phyloP scores from a whole-genome alignment of 2,888 invertebrate genomes.

The Augochlorella aurata region DNA sequence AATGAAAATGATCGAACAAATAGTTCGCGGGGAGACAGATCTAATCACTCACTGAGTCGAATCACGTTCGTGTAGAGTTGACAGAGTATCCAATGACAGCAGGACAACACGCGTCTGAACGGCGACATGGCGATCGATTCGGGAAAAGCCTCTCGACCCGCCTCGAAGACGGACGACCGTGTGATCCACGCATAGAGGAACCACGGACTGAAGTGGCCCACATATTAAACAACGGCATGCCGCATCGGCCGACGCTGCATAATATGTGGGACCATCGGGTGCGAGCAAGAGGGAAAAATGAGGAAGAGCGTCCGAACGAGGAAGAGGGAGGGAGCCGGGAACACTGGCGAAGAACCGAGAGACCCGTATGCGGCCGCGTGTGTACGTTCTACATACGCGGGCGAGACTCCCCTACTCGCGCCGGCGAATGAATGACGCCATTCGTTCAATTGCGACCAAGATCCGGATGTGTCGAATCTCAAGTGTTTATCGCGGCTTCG shows the following conservation, averaged over 20 bases:
- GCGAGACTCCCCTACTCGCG: slow-evolving; percentile 46
- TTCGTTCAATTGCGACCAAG: slow-evolving; percentile 52
- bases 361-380: neutral
- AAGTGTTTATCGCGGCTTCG: slow-evolving; percentile 23
- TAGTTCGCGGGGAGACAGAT: too few species aligned
- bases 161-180: slow-evolving; percentile 36
- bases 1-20: too few species aligned
- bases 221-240: slow-evolving; percentile 66
- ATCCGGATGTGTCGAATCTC: slow-evolving; percentile 61
- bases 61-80: slow-evolving; percentile 66
- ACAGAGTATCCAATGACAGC: slow-evolving; percentile 69
- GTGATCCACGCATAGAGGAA: slow-evolving; percentile 61
- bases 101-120: slow-evolving; percentile 51
- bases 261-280: slow-evolving; percentile 51
- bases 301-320: slow-evolving; percentile 30
- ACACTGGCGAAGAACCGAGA: slow-evolving; percentile 10
- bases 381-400: neutral
- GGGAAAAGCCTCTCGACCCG: slow-evolving; percentile 8
- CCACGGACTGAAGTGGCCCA: slow-evolving; percentile 69
- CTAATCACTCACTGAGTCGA: slow-evolving; percentile 68
- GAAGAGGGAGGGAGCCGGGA: slow-evolving; percentile 18
- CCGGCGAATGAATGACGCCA: slow-evolving; percentile 69
- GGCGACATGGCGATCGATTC: slow-evolving; percentile 39
- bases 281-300: slow-evolving; percentile 24
- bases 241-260: slow-evolving; percentile 52